Evolutionary conservation across 2,888 invertebrate species (phyloP).

Genomic region (Byasa hedistus): DNA sequence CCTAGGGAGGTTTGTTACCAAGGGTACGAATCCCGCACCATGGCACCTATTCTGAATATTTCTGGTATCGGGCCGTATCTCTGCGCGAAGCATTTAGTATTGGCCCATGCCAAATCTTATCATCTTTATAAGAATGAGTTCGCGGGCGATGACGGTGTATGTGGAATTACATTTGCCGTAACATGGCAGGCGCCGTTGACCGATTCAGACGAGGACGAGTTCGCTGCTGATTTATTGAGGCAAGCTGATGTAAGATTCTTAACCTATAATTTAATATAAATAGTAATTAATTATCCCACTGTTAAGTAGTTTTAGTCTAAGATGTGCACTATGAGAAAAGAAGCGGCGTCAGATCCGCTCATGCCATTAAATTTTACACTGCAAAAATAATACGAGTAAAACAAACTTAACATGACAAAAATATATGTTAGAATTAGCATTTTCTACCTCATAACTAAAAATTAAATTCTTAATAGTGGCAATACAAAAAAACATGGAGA

Average conservation of each 20-base stretch:
- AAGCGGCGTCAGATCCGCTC: no score
- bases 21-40: slow-evolving; percentile 63
- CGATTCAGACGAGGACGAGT: slow-evolving; percentile 51
- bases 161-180: slow-evolving; percentile 46
- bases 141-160: slow-evolving; percentile 44
- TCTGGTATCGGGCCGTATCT: slow-evolving; percentile 71
- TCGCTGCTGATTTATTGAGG: slow-evolving; percentile 49
- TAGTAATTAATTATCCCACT: no score
- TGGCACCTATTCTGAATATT: slow-evolving; percentile 57
- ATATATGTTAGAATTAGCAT: no score
- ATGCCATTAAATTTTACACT: no score
- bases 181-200: slow-evolving; percentile 51
- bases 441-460: no score
- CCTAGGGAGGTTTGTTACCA: slow-evolving; percentile 62
- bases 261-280: no score
- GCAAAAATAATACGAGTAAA: no score
- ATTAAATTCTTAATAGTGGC: no score
- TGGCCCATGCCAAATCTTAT: slow-evolving; percentile 77
- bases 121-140: slow-evolving; percentile 60
- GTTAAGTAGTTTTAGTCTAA: no score
- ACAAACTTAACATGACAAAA: no score
- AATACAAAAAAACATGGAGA: no score
- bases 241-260: slow-evolving; percentile 48
- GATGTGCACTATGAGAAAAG: no score
- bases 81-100: slow-evolving; percentile 68